Evolutionary conservation across 2,797 vertebrate species (phyloP).

Genomic region (Loris lydekkerianus): DNA sequence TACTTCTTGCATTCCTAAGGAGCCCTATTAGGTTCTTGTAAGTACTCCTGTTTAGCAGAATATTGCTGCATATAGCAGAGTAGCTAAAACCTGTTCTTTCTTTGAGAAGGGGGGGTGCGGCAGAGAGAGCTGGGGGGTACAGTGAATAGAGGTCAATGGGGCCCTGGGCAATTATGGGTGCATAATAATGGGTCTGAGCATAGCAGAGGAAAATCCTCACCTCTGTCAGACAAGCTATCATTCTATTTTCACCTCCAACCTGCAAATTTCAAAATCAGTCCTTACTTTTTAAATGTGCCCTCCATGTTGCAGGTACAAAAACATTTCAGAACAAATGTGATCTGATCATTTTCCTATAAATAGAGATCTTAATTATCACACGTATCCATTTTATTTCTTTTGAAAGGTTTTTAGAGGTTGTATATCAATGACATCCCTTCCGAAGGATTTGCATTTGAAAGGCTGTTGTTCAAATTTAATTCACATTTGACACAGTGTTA

Average conservation of each 20-base stretch:
- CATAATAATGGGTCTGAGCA: constrained; percentile 69
- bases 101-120: neutral
- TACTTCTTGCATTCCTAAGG: neutral
- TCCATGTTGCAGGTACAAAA: constrained; percentile 73
- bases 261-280: constrained; percentile 70
- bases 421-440: constrained; percentile 81
- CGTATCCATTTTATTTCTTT: constrained; percentile 84
- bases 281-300: constrained; percentile 77
- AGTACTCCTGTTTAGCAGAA: neutral
- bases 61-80: neutral
- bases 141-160: constrained; percentile 51
- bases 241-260: constrained; percentile 81
- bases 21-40: neutral
- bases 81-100: neutral
- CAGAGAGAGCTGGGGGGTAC: neutral
- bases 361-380: constrained; percentile 84
- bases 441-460: constrained; percentile 86
- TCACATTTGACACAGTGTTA: constrained; percentile 82
- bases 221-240: constrained; percentile 73
- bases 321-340: constrained; percentile 81
- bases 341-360: constrained; percentile 79
- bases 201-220: constrained; percentile 38
- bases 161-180: constrained; percentile 58
- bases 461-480: constrained; percentile 83
- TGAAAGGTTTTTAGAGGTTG: constrained; percentile 82